Base-by-base conservation (phyloP, 1,140 invertebrate genomes). In the Myzus persicae region DNA sequence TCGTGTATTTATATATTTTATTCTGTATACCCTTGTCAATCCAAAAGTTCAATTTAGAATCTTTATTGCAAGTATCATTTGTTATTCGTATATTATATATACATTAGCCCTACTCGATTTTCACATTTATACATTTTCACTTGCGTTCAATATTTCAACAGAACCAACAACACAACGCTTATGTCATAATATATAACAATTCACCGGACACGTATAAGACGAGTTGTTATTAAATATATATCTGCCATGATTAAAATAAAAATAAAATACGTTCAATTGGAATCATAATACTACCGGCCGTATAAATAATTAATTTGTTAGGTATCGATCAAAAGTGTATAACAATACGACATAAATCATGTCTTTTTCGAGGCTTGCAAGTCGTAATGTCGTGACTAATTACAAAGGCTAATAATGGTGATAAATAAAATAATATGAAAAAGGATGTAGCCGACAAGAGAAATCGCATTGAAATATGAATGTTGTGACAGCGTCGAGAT, bases 21-120 rank as follows among this genome's bases (percentile, higher is more conserved):
- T 87, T 46, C 44, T 36, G 31, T 46, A 46, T 14, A 87, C 82
- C 82, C 82, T 84, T 14, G 82, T 84, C 82, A 84, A 84, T 84
- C 24, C 38, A 84, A 26, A 40, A 42, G 11, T 40, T 84, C 22
- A 84, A 84, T 87, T 87, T 87, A n/a, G 9, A 87, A 46, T 87
- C n/a, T n/a, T 87, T 87, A 87, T 44, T 44, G 84, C 40, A n/a
- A 5, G 42, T 87, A 46, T 40, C 82, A 40, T 40, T 84, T 84
- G 82, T 84, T 40, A 42, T 40, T 84, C 82, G 9, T 24, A 82
- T 82, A 82, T n/a, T n/a, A 38, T 82, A 82, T 42, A 84, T 26
- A 42, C 36, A 84, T 40, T 84, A 26, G 82, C 38, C 18, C 24
- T 22, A 8, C 24, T 40, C 40, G 24, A 42, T 42, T 76, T 84